Evolutionary conservation across 2,113 vertebrate genomes (phyloP).

Genomic region (Mus spicilegus): DNA sequence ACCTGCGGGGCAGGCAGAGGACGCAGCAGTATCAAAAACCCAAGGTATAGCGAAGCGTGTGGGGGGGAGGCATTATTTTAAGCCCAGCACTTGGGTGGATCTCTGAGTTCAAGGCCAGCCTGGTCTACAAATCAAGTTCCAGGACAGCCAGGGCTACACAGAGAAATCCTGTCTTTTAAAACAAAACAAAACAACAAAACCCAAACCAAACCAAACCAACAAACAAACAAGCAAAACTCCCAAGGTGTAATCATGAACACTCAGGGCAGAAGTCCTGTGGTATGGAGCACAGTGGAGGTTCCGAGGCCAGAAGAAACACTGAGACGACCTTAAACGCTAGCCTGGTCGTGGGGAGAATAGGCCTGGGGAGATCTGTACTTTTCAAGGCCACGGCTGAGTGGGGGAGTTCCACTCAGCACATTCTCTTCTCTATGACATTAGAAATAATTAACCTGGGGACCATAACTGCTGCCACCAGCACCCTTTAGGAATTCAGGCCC

Average conservation of each 20-base stretch:
- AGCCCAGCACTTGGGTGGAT: not conserved
- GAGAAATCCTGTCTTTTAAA: not conserved
- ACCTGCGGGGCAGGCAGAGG: not conserved
- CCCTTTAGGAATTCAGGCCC: constrained; percentile 65
- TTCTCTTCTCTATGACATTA: constrained; percentile 66
- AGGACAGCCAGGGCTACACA: not conserved
- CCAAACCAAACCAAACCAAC: not conserved
- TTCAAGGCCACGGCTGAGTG: not conserved
- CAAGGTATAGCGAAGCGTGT: not conserved
- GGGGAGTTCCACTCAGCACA: constrained; percentile 75
- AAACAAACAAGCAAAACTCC: not conserved
- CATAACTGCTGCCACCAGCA: constrained; percentile 54
- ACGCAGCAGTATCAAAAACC: not conserved
- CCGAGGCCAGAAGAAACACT: not conserved
- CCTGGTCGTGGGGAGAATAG: not conserved
- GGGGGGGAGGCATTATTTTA: not conserved
- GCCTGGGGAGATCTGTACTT: not conserved
- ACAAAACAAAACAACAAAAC: not conserved
- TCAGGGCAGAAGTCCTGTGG: not conserved
- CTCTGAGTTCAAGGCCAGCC: not conserved
- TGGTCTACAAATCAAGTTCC: not conserved
- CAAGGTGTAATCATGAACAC: not conserved
- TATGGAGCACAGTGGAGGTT: not conserved
- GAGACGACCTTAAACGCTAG: not conserved
- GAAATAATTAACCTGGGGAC: constrained; percentile 71